These are phyloP conservation scores for Hyphantria cunea DNA, from an alignment of 1,140 invertebrate genomes.

Conservation along the genomic window DNA sequence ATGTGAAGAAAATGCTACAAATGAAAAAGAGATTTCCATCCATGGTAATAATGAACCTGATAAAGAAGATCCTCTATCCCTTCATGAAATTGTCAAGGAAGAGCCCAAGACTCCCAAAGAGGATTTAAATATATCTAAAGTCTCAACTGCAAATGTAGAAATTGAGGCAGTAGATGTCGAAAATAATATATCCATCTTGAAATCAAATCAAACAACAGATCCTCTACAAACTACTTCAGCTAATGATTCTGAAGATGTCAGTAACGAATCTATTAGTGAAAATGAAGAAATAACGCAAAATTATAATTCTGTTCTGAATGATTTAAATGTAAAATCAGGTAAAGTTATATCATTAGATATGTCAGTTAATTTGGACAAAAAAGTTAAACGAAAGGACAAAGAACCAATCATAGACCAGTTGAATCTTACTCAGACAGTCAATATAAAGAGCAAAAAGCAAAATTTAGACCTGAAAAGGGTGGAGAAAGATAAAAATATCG, in stretches of 20 bases:
- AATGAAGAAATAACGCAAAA: conserved; percentile 62
- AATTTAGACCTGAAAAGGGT: conserved; percentile 10
- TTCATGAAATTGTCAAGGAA: conserved; percentile 43
- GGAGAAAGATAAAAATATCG: conserved; percentile 15
- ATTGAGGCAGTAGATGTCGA: conserved; percentile 43
- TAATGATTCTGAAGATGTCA: conserved; percentile 25
- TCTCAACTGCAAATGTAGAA: conserved; percentile 41
- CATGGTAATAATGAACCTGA: conserved; percentile 39
- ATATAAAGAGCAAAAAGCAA: conserved; percentile 33
- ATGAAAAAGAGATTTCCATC: conserved; percentile 65
- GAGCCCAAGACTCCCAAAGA: conserved; percentile 59
- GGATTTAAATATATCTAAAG: conserved; percentile 40
- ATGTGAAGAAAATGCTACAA: conserved; percentile 40
- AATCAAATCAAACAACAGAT: conserved; percentile 40
- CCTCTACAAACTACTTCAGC: conserved; percentile 47
- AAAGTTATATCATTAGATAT: conserved; percentile 47
- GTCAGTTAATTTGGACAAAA: conserved; percentile 56
- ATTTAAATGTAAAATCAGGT: conserved; percentile 48
- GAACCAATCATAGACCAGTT: conserved; percentile 58
- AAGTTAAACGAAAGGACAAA: conserved; percentile 47
- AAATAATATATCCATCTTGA: conserved; percentile 34
- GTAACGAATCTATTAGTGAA: conserved; percentile 46
- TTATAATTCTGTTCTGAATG: conserved; percentile 61
- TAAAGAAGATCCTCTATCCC: conserved; percentile 49
- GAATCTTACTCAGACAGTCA: conserved; percentile 64